A percentile compares a stretch with the other conserved stretches of the same genome.
phyloP scores from a whole-genome alignment of 2,113 vertebrate species.

The Apteryx mantelli region DNA sequence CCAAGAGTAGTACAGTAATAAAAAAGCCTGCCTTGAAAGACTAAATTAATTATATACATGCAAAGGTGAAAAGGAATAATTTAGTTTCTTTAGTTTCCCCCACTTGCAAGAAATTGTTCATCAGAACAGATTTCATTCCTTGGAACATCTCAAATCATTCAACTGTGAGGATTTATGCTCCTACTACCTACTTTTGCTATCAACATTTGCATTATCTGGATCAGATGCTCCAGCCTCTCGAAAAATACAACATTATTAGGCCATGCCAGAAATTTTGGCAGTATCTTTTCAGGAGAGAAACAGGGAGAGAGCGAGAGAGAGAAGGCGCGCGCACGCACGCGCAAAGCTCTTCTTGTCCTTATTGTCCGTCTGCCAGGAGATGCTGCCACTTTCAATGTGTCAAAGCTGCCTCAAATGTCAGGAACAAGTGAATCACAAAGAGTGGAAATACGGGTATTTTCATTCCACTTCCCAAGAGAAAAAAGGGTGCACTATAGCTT shows the following conservation, averaged over 20 bases:
- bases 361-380: background rate
- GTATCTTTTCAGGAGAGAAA: background rate
- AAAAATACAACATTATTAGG: background rate
- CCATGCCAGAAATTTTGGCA: background rate
- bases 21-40: background rate
- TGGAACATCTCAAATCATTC: background rate
- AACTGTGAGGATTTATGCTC: background rate
- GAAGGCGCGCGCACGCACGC: background rate
- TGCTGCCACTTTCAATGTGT: background rate
- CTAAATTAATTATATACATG: background rate
- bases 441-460: slow-evolving; percentile 6
- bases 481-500: background rate
- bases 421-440: background rate
- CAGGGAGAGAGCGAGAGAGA: background rate
- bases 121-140: background rate
- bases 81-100: background rate
- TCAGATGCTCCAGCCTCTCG: background rate
- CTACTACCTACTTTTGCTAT: background rate
- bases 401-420: slow-evolving; percentile 29
- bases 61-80: background rate
- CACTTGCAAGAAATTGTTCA: background rate
- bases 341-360: background rate
- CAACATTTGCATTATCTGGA: background rate
- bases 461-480: background rate
- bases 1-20: background rate